A percentile compares a stretch with the other conserved stretches of the same genome.
Conservation (phyloP, 2,797 vertebrate species). For the Artibeus jamaicensis region DNA sequence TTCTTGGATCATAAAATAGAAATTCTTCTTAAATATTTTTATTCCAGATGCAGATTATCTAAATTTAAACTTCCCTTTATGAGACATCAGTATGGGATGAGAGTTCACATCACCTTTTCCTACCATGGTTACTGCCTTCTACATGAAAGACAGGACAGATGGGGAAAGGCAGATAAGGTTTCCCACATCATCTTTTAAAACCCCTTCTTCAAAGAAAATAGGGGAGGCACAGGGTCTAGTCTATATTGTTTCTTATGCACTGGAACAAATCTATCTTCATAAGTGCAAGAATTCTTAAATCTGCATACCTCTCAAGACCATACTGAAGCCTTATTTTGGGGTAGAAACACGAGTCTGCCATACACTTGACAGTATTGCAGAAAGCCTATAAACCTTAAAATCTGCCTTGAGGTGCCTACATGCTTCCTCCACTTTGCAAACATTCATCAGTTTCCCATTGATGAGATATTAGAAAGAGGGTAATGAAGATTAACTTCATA, state of each 20-base stretch:
- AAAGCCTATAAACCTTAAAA: background rate
- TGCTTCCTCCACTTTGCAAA: background rate
- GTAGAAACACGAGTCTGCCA: background rate
- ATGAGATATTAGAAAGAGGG: background rate
- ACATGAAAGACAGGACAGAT: background rate
- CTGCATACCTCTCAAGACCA: background rate
- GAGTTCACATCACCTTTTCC: background rate
- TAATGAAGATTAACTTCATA: background rate
- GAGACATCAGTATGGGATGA: background rate
- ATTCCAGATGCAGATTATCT: background rate
- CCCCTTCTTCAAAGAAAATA: background rate
- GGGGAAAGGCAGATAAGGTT: background rate
- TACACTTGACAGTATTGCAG: background rate
- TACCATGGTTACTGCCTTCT: background rate
- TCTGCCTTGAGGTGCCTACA: background rate
- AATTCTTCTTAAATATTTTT: constrained; percentile 21
- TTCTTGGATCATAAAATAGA: background rate
- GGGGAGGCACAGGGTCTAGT: background rate
- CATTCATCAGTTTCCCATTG: background rate
- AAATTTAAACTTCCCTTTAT: background rate
- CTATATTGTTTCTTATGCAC: background rate
- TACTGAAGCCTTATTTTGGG: background rate
- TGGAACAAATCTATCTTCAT: background rate
- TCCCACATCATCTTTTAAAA: background rate
- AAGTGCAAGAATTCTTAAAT: background rate